Evolutionary conservation across 64 coral and sea anemone species (phyloP).

Genomic region (Astreopora myriophthalma): DNA sequence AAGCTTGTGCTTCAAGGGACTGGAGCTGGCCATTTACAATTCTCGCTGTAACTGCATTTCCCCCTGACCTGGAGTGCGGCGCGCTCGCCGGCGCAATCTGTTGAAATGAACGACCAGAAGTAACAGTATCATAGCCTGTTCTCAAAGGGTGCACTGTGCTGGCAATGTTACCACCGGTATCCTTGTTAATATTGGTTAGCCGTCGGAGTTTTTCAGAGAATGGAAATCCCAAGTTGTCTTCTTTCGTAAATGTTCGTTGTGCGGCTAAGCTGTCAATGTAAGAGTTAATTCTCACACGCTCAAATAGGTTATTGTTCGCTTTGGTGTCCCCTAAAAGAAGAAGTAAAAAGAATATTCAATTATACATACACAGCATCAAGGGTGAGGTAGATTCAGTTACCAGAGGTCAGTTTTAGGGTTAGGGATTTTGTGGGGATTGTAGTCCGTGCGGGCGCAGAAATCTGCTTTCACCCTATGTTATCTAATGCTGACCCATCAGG

Average conservation of each 20-base stretch:
- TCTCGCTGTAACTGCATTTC: not conserved
- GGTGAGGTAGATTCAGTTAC: no score
- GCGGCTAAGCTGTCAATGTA: not conserved
- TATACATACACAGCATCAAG: not conserved
- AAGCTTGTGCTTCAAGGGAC: not conserved
- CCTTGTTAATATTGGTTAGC: slow-evolving; percentile 6
- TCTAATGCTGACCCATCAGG: no score
- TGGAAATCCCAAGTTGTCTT: slow-evolving; percentile 20
- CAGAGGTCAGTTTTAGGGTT: no score
- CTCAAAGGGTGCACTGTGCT: slow-evolving; percentile 7
- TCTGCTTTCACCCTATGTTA: no score
- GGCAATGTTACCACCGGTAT: not conserved
- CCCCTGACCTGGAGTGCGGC: not conserved
- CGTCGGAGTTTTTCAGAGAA: slow-evolving; percentile 32
- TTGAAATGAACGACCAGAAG: not conserved
- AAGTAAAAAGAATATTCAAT: not conserved
- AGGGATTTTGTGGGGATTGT: no score
- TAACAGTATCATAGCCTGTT: not conserved
- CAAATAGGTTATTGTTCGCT: not conserved
- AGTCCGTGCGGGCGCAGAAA: no score
- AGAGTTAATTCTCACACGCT: not conserved
- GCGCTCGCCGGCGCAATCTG: not conserved
- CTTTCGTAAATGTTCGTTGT: not conserved
- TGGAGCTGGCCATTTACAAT: slow-evolving; percentile 12
- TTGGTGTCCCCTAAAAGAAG: not conserved